Percentiles rank a stretch among this genome's conserved stretches.
Conservation (phyloP, 2,797 vertebrate genomes). For the Falco columbarius region DNA sequence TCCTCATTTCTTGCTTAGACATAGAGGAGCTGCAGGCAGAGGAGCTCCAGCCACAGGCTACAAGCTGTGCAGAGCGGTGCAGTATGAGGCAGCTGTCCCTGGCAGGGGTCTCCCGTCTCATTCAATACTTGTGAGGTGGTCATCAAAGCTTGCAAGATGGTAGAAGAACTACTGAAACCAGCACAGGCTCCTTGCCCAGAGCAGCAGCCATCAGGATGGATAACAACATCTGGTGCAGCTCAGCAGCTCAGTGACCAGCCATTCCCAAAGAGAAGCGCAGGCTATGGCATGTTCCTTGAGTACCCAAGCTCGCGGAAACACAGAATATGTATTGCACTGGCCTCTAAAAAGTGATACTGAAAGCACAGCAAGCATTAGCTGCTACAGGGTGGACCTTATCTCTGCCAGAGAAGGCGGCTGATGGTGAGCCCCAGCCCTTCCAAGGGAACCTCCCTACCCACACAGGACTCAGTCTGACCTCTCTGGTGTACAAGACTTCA, state of each 20-base stretch:
- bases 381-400: neutral
- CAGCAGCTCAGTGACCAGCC: neutral
- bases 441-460: neutral
- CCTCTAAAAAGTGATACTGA: neutral
- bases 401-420: neutral
- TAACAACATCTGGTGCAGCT: neutral
- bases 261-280: neutral
- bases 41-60: neutral
- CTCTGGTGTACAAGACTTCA: neutral
- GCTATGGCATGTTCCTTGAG: neutral
- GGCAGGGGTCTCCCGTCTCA: neutral
- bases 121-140: neutral
- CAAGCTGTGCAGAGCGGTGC: accelerated
- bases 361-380: neutral
- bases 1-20: neutral
- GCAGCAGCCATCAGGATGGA: neutral
- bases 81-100: neutral
- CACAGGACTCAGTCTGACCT: neutral
- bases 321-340: neutral
- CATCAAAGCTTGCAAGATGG: neutral
- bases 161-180: neutral
- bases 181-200: neutral
- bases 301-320: neutral
- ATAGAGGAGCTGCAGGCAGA: neutral
- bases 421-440: neutral